phyloP scores from a whole-genome alignment of 2,888 invertebrate genomes.

The Tillus elongatus region DNA sequence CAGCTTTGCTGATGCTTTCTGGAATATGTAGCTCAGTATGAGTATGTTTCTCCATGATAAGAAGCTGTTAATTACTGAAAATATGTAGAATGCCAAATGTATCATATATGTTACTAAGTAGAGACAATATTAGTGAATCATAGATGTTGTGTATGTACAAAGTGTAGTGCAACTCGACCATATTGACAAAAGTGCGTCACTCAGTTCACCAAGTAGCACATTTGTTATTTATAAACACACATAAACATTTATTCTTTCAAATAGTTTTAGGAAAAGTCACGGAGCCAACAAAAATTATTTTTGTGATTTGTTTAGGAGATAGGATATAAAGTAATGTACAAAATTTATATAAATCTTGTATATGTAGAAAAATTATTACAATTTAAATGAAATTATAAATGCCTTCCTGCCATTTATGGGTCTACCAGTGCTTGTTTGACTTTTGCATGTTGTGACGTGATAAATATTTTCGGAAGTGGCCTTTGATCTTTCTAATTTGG shows the following conservation, averaged over 20 bases:
- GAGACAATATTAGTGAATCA: constrained; percentile 27
- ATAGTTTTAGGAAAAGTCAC: constrained; percentile 31
- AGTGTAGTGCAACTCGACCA: constrained; percentile 37
- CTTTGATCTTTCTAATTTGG: constrained; percentile 36
- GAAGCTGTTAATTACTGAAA: no score
- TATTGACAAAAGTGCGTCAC: constrained; percentile 23
- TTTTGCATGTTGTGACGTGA: constrained; percentile 40
- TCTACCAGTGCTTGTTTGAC: constrained; percentile 44
- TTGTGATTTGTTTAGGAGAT: constrained; percentile 46
- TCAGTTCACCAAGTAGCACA: constrained; percentile 34
- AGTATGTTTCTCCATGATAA: no score
- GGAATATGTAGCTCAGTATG: no score
- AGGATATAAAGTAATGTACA: constrained; percentile 45
- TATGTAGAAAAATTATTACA: constrained; percentile 43
- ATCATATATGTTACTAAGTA: constrained; percentile 40
- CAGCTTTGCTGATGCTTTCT: no score
- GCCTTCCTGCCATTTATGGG: constrained; percentile 57
- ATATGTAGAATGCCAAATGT: constrained; percentile 40
- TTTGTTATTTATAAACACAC: constrained; percentile 19
- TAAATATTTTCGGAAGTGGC: constrained; percentile 43
- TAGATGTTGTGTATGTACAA: constrained; percentile 41
- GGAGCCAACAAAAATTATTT: constrained; percentile 42
- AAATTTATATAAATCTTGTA: constrained; percentile 45
- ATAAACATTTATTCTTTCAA: constrained; percentile 16
- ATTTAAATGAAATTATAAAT: constrained; percentile 45